Conservation (phyloP, 2,797 vertebrate genomes). For the Craterocephalus amniculus region DNA sequence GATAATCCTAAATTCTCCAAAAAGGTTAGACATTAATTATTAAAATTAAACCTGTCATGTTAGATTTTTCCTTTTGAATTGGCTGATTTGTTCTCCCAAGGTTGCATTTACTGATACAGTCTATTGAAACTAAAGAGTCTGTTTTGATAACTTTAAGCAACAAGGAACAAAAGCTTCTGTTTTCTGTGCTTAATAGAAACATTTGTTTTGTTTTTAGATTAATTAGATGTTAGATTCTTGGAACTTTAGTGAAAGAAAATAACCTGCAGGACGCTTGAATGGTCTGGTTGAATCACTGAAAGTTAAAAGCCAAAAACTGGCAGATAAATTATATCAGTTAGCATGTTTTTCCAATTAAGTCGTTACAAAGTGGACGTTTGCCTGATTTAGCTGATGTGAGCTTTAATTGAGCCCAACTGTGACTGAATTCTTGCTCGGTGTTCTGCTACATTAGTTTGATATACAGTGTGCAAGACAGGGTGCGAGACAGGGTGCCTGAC, state of each 20-base stretch:
- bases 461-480: conserved; percentile 74
- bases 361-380: background rate
- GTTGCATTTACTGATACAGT: background rate
- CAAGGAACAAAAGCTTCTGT: background rate
- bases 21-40: conserved; percentile 84
- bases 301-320: background rate
- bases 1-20: conserved; percentile 96
- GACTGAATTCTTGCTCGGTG: conserved; percentile 57
- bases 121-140: background rate
- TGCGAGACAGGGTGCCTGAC: conserved; percentile 75
- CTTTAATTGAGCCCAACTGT: conserved; percentile 72
- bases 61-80: background rate
- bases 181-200: background rate
- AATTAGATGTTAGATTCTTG: too few species aligned
- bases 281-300: conserved; percentile 17
- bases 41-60: background rate
- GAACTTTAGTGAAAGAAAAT: too few species aligned
- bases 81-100: background rate
- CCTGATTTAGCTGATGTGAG: conserved; percentile 56
- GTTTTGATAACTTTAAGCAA: background rate
- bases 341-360: conserved; percentile 15
- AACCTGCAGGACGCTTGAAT: too few species aligned
- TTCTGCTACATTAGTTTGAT: conserved; percentile 75
- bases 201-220: background rate
- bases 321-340: background rate